Evolutionary conservation across 2,797 vertebrate species (phyloP), one percentile per base, ranked within the genome.

Genomic region (Luscinia luscinia): DNA sequence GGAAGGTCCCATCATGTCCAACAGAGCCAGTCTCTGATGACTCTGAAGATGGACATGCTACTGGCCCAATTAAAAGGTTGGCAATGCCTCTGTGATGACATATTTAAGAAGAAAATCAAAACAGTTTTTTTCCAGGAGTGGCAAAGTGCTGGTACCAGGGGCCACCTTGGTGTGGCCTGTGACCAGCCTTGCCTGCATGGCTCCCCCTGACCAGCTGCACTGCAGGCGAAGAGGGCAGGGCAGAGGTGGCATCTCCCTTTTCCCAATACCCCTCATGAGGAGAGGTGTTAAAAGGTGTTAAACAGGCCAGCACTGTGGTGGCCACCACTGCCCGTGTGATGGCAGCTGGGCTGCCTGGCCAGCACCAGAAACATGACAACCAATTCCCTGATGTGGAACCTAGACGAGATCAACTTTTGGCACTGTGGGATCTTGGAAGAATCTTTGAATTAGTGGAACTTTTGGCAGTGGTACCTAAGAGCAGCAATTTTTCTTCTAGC

Each of bases 361-460:
- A 0, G 36, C 36, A 40, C 30, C 0, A 1, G 23, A 28, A 72
- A 27, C 18, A 20, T 12, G 6, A 17, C 0, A 1, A 52, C 9
- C 0, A 1, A 22, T 9, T 43, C 15, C 12, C 12, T 1, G 2
- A 6, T 0, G 0, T 7, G 9, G 32, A 24, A 78, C 61, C 16
- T 36, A 19, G 20, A 54, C 1, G 2, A 54, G 49, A 45, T 36
- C 32, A 45, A 45, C 8, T 15, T 45, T 78, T 52, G 49, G 21
- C 49, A 24, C 26, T 12, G 40, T 54, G 12, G n/a, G n/a, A 12
- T 54, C 21, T 36, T 54, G 16, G 12, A 45, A 12, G 27, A 12
- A 11, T 21, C 27, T 78, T 38, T 46, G 17, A 55, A 57, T 40
- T 57, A 27, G 22, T 32, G 14, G 51, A 55, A 57, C 5, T 54